Percentiles rank a stretch among this genome's conserved stretches.
These are phyloP conservation scores for Gephyroberyx darwinii DNA, from an alignment of 2,797 vertebrate species.

Conservation along the genomic window DNA sequence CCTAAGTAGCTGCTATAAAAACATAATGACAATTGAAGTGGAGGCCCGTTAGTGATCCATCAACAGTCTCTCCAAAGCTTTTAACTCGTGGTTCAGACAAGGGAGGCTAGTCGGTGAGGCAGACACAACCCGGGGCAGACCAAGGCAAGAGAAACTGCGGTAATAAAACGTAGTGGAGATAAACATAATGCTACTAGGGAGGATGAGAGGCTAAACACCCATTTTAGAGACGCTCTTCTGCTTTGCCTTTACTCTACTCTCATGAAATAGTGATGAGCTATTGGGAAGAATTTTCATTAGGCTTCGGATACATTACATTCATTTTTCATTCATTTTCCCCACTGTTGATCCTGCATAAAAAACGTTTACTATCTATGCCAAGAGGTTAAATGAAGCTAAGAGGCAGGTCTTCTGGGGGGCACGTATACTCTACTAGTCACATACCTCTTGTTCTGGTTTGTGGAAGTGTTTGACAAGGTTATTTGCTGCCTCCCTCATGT, in stretches of 20 bases:
- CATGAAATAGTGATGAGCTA: background rate
- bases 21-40: slow-evolving; percentile 27
- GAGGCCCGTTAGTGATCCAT: slow-evolving; percentile 44
- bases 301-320: background rate
- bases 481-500: slow-evolving; percentile 95
- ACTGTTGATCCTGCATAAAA: background rate
- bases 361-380: background rate
- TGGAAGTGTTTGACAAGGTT: slow-evolving; percentile 98
- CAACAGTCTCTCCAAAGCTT: slow-evolving; percentile 26
- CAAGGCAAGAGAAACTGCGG: background rate
- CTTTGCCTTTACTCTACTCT: slow-evolving; percentile 12
- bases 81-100: slow-evolving; percentile 27
- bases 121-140: slow-evolving; percentile 39
- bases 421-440: slow-evolving; percentile 13
- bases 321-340: background rate
- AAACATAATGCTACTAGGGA: slow-evolving; percentile 34
- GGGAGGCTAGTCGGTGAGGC: slow-evolving; percentile 17
- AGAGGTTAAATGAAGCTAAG: slow-evolving; percentile 10
- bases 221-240: slow-evolving; percentile 24
- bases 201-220: background rate
- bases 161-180: slow-evolving; percentile 39
- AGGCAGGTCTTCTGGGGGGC: background rate
- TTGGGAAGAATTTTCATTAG: background rate
- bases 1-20: slow-evolving; percentile 20
- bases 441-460: slow-evolving; percentile 99